Evolutionary conservation across 2,888 invertebrate species (phyloP).

Genomic region (Trichopria drosophilae): DNA sequence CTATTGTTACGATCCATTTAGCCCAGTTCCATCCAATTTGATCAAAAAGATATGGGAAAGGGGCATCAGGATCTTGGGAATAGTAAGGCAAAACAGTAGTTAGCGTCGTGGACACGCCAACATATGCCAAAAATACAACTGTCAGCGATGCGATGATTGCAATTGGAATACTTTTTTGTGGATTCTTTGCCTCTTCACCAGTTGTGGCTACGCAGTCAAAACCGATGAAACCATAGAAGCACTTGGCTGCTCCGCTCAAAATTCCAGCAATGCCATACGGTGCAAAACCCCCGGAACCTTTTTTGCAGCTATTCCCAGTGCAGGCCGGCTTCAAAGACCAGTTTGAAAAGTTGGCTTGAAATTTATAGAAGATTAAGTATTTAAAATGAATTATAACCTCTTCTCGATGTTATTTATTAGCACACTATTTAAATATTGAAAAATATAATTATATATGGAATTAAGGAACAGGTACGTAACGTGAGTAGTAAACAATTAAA

Average conservation of each 20-base stretch:
- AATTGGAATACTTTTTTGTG: constrained; percentile 85
- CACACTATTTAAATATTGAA: background rate
- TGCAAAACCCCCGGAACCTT: constrained; percentile 77
- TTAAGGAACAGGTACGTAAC: background rate
- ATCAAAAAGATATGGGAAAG: constrained; percentile 74
- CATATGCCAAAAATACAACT: constrained; percentile 85
- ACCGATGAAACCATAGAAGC: constrained; percentile 92
- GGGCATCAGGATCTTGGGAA: constrained; percentile 70
- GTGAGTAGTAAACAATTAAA: background rate
- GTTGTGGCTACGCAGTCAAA: constrained; percentile 90
- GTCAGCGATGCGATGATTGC: constrained; percentile 82
- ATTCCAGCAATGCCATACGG: constrained; percentile 81
- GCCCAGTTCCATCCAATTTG: constrained; percentile 74
- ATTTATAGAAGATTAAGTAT: background rate
- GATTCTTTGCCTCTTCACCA: constrained; percentile 86
- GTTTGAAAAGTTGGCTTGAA: constrained; percentile 39
- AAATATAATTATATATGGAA: no score
- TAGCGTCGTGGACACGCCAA: constrained; percentile 83
- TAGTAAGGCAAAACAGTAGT: constrained; percentile 87
- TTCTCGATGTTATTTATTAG: background rate
- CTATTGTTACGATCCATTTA: constrained; percentile 76
- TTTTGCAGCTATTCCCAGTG: constrained; percentile 35
- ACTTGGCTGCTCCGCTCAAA: constrained; percentile 78
- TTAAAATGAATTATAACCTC: background rate
- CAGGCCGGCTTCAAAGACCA: constrained; percentile 44